Evolutionary conservation across 2,797 vertebrate genomes (phyloP), one percentile per base, ranked within the genome.

Genomic region (Morus bassanus): DNA sequence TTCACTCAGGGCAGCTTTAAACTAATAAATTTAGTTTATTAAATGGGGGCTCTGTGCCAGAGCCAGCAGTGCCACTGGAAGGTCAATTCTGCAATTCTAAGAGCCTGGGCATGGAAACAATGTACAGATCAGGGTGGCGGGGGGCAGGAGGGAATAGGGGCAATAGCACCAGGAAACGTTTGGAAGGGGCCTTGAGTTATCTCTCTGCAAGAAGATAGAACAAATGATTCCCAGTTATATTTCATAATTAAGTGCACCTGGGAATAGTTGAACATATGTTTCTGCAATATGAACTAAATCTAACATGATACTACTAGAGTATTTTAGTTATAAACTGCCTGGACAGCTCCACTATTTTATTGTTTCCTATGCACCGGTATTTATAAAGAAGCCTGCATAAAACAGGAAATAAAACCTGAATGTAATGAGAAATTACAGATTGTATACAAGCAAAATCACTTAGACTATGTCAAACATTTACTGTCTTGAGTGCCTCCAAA

Each of bases 41-140:
- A 14, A 57, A 9, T 0, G 13, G 16, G 37, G 80, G 76, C 68
- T 54, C 61, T 15, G 57, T 60, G 85, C 79, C 81, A 95, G 69
- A 76, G 65, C 30, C 82, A 87, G 75, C 73, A 81, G 80, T 75
- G 88, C 83, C 77, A 88, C 21, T 1, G 2, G 63, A 63, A 95
- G 31, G 13, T 33, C 91, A 83, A 7, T 10, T 9, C 48, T 10
- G 45, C 2, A 18, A 35, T 24, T n/a, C 77, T 21, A 67, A 63
- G 59, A 63, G 59, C 76, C 24, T n/a, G 33, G 13, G 9, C 30
- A 51, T 3, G 45, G 60, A 69, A 85, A 74, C 14, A 76, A 5
- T 0, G 0, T 2, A 30, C 21, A 53, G 33, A 43, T 1, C 1
- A 0, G 11, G 37, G 13, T 3, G 1, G 16, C 41, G 10, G 9